phyloP scores from a whole-genome alignment of 1,140 invertebrate species.

The Scylla paramamosain region DNA sequence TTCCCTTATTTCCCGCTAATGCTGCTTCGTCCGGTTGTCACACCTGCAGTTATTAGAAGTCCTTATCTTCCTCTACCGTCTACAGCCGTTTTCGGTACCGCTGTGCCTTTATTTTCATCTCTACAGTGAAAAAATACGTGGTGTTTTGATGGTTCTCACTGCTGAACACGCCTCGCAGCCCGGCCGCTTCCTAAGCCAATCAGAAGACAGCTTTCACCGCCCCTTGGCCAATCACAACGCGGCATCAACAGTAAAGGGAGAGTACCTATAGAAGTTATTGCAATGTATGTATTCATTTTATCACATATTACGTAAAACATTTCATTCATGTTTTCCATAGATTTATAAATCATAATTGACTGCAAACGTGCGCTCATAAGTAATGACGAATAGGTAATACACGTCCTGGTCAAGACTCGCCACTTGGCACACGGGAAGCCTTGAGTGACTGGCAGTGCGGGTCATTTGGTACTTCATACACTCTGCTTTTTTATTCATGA shows the following conservation, averaged over 20 bases:
- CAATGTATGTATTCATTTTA: background rate
- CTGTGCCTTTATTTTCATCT: background rate
- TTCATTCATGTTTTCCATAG: too few relatives aligned
- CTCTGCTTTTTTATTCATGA: too few relatives aligned
- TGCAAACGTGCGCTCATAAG: too few relatives aligned
- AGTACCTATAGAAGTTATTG: conserved; percentile 37
- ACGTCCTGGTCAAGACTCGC: too few relatives aligned
- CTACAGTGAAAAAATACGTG: background rate
- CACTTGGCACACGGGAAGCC: too few relatives aligned
- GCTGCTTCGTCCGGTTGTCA: background rate
- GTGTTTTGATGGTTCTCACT: background rate
- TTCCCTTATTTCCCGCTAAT: background rate
- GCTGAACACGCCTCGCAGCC: conserved; percentile 53
- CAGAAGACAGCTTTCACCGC: background rate
- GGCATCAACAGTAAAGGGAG: conserved; percentile 28
- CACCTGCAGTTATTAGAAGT: background rate
- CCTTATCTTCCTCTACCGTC: background rate
- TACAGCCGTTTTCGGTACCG: background rate
- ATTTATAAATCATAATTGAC: too few relatives aligned
- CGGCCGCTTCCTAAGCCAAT: conserved; percentile 28
- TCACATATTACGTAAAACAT: too few relatives aligned
- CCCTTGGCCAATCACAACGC: conserved; percentile 49
- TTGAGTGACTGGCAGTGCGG: too few relatives aligned
- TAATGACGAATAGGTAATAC: too few relatives aligned
- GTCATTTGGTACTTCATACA: too few relatives aligned